phyloP scores from a whole-genome alignment of 2,888 invertebrate genomes.

The Meandrusa payeni region DNA sequence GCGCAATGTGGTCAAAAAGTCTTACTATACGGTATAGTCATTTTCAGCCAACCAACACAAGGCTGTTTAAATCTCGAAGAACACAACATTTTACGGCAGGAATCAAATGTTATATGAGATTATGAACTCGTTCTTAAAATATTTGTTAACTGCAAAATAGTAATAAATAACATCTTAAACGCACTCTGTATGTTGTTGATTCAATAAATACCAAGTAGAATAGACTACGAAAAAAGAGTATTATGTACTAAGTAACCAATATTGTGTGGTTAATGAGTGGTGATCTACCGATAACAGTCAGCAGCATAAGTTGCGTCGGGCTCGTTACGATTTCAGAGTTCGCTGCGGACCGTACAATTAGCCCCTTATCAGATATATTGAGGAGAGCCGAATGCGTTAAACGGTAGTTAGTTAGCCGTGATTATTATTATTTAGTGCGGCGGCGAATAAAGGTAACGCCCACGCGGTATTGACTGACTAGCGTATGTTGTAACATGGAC shows the following conservation, averaged over 20 bases:
- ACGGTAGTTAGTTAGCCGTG: constrained; percentile 76
- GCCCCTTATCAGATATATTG: constrained; percentile 66
- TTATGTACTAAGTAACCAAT: constrained; percentile 5
- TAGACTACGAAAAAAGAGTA: background rate
- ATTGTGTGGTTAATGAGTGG: constrained; percentile 16
- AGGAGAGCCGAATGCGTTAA: constrained; percentile 71
- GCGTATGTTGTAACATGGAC: constrained; percentile 36
- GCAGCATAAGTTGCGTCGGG: constrained; percentile 8
- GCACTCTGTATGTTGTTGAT: background rate
- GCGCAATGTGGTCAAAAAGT: too few relatives aligned
- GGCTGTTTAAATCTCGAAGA: too few relatives aligned
- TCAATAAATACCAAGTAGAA: background rate
- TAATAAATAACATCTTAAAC: too few relatives aligned
- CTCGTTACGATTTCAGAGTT: constrained; percentile 23
- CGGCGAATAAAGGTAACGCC: constrained; percentile 64
- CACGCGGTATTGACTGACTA: constrained; percentile 44
- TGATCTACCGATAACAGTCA: constrained; percentile 20
- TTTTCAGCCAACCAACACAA: too few relatives aligned
- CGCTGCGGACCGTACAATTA: constrained; percentile 37
- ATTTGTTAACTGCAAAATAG: too few relatives aligned
- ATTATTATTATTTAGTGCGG: constrained; percentile 77
- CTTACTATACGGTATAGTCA: too few relatives aligned
- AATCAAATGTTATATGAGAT: too few relatives aligned
- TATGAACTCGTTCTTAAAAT: too few relatives aligned
- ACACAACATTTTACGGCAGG: too few relatives aligned